Base-by-base conservation (phyloP, 92 coral and sea anemone genomes). In the Phenganax subtilis region DNA sequence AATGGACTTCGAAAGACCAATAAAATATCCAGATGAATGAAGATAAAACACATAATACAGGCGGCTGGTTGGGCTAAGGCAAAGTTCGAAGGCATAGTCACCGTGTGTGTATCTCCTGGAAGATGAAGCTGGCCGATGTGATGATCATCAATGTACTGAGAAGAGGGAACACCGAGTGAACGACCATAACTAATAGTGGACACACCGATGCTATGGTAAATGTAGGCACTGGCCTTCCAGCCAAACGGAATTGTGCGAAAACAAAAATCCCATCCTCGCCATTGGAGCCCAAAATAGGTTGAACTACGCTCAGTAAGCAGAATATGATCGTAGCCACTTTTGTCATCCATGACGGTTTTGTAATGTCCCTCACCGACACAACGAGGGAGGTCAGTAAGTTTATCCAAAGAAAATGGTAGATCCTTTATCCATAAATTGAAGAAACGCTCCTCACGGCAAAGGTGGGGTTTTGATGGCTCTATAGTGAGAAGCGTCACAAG, bases 221-320 rank as follows among this genome's bases (percentile, higher is more conserved):
- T 7, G 68, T 55, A 86, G n/a, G 86, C 86, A 75, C 89, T 86
- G 12, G 89, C 89, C 53, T 86, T 86, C 86, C 89, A 86, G 12
- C 89, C 89, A 77, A 86, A 86, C 15, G 89, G 89, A 55, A 86
- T 75, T 9, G 86, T 76, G 12, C 80, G 37, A 44, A 65, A 86
- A n/a, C 75, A 57, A 68, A 86, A 86, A 30, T 75, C 76, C 86
- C 89, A 86, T 47, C 84, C 86, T 12, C 58, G 37, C 89, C 89
- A 82, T 54, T 82, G 65, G 12, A 86, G 81, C 3, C 84, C 89
- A 71, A 86, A 87, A 20, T 20, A 20, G 29, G 87, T 76, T 11
- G 15, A 75, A 58, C 89, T 83, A 51, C 77, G 64, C 16, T 77
- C 75, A 64, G 85, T 75, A 0, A 87, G 83, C 10, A 70, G 69